A percentile compares a stretch with the other conserved stretches of the same genome.
Evolutionary conservation across 1,140 invertebrate species (phyloP).

Genomic region (Drosophila nannoptera): DNA sequence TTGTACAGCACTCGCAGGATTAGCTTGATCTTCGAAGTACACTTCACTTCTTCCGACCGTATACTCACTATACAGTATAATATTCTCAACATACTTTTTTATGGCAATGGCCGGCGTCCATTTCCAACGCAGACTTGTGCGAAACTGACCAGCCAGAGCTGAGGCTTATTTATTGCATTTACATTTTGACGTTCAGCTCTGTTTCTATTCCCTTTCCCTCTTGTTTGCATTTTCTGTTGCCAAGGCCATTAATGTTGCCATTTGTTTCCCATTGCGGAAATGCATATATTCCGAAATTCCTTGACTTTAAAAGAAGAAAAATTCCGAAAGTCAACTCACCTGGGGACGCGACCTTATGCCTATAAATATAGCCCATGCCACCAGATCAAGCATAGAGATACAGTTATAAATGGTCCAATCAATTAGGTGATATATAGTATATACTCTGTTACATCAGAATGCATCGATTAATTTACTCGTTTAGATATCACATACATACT

Average conservation of each 20-base stretch:
- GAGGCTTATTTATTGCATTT: slow-evolving; percentile 62
- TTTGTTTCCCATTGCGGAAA: slow-evolving; percentile 25
- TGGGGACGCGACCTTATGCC: background rate
- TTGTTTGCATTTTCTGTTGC: slow-evolving; percentile 50
- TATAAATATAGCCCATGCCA: too few species aligned
- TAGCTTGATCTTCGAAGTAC: too few species aligned
- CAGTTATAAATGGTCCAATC: background rate
- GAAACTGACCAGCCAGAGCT: slow-evolving; percentile 49
- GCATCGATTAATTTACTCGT: too few species aligned
- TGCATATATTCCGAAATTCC: slow-evolving; percentile 6
- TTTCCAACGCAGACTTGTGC: slow-evolving; percentile 65
- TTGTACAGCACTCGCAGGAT: too few species aligned
- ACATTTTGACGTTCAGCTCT: slow-evolving; percentile 44
- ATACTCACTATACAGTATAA: slow-evolving; percentile 16
- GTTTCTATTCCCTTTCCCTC: slow-evolving; percentile 8
- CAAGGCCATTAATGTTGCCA: slow-evolving; percentile 54
- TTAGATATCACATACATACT: too few species aligned
- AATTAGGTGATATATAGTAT: too few species aligned
- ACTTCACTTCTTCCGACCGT: too few species aligned
- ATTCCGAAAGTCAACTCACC: background rate
- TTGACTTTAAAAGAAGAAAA: background rate
- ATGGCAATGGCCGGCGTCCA: slow-evolving; percentile 60
- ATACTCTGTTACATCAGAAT: too few species aligned
- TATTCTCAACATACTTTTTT: slow-evolving; percentile 60
- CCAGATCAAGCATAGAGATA: too few species aligned